phyloP scores from a whole-genome alignment of 2,797 vertebrate species.

The Manis crassicaudata region DNA sequence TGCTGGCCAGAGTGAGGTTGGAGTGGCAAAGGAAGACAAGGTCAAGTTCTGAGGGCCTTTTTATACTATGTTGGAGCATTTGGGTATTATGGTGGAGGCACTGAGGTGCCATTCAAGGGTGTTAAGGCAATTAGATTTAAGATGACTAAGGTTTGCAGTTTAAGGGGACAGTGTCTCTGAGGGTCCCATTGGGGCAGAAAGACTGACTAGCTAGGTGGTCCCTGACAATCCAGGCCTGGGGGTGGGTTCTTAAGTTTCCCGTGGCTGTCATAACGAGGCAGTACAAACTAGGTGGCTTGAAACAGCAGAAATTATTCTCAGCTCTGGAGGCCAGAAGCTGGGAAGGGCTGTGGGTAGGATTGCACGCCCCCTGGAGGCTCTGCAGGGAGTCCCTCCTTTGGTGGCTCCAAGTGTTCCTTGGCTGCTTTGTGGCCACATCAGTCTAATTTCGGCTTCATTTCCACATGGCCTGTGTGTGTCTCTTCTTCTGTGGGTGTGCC shows the following conservation, averaged over 20 bases:
- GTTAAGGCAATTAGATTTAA: neutral
- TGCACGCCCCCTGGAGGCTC: neutral
- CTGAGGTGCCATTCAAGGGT: fast-evolving
- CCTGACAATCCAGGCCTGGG: neutral
- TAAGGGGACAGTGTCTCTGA: neutral
- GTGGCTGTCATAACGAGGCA: neutral
- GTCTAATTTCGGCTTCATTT: neutral
- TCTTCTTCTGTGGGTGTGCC: neutral
- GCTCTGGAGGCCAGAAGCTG: neutral
- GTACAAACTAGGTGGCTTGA: neutral
- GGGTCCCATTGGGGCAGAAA: neutral
- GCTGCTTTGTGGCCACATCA: neutral
- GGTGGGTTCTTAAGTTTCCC: neutral
- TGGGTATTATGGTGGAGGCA: neutral
- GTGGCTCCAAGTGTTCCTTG: neutral
- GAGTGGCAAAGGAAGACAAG: neutral
- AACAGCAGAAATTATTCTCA: neutral
- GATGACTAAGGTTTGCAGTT: neutral
- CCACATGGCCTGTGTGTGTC: no score
- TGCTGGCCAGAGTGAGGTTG: neutral
- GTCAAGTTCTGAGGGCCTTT: neutral
- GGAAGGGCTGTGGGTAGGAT: neutral
- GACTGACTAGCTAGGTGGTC: neutral
- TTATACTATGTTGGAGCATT: neutral
- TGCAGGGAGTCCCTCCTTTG: neutral